Evolutionary conservation across 2,113 vertebrate genomes (phyloP).

Genomic region (Sturnira hondurensis): DNA sequence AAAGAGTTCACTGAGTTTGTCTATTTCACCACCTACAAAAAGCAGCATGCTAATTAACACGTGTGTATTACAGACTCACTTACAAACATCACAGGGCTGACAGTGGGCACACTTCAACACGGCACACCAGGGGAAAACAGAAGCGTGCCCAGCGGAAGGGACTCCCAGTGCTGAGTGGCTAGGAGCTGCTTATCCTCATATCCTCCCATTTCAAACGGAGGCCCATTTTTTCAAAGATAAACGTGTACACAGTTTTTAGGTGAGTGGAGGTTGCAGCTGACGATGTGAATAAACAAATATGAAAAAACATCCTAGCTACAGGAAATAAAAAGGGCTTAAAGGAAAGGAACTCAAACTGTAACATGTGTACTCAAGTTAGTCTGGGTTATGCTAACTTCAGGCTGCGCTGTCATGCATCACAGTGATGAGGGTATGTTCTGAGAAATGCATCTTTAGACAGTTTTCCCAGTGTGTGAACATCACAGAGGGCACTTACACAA

Average conservation of each 20-base stretch:
- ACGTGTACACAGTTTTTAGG: constrained; percentile 23
- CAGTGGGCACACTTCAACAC: neutral
- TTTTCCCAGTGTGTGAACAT: neutral
- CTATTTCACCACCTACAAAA: neutral
- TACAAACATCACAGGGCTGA: neutral
- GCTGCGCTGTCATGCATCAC: neutral
- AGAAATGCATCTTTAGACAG: neutral
- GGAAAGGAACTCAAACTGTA: neutral
- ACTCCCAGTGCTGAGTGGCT: neutral
- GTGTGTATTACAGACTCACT: neutral
- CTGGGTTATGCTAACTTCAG: neutral
- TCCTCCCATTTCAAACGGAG: neutral
- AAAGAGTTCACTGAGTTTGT: neutral
- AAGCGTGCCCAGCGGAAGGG: neutral
- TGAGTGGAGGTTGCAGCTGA: neutral
- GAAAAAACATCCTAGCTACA: neutral
- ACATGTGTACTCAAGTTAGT: neutral
- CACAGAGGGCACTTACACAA: neutral
- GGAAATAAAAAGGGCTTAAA: constrained; percentile 25
- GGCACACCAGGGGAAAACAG: neutral
- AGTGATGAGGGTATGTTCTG: neutral
- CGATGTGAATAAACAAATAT: constrained; percentile 45
- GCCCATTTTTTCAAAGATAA: constrained; percentile 42
- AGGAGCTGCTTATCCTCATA: neutral
- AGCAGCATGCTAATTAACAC: neutral